Base-by-base conservation (phyloP, 2,888 invertebrate species). In the Tachina grossa region DNA sequence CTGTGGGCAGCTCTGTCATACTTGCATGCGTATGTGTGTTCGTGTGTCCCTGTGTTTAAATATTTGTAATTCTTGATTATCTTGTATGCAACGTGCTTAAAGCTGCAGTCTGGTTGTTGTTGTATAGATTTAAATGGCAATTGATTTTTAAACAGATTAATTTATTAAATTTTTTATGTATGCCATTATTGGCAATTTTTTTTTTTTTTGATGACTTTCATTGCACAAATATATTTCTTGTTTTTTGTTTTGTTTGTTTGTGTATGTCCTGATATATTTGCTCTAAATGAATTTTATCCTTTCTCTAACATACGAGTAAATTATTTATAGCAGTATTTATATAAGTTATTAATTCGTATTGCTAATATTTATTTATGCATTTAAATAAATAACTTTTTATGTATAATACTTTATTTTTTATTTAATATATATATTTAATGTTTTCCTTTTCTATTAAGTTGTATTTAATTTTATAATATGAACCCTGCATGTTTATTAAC, bases 401-500 rank as follows among this genome's bases (percentile, higher is more conserved):
- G 4, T 51, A 59, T 22, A 45, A 22, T 49, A 22, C 49, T 10
- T 68, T 19, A 31, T 59, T 16, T 41, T 79, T n/a, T 63, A 19
- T 45, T 53, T 47, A 13, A 49, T n/a, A 11, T 39, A 22, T 57
- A 22, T 65, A 16, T 13, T 31, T n/a, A n/a, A n/a, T n/a, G 13
- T 55, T 22, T 47, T 41, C 43, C n/a, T 1, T 66, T 47, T 59
- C 19, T n/a, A 43, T 74, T 31, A 31, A 51, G 11, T 72, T 68
- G 49, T 75, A 61, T 81, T 75, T 68, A 31, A 47, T 81, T 75
- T 75, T 51, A 68, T 43, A 69, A 74, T 59, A 75, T 75, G 16
- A 85, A 85, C 83, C 85, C 83, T 85, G 82, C 85, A 83, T 85
- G 57, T 69, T 69, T 85, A 55, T 72, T 77, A 86, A 55, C 63